phyloP scores from a whole-genome alignment of 2,797 vertebrate genomes.

The Acipenser transmontanus region DNA sequence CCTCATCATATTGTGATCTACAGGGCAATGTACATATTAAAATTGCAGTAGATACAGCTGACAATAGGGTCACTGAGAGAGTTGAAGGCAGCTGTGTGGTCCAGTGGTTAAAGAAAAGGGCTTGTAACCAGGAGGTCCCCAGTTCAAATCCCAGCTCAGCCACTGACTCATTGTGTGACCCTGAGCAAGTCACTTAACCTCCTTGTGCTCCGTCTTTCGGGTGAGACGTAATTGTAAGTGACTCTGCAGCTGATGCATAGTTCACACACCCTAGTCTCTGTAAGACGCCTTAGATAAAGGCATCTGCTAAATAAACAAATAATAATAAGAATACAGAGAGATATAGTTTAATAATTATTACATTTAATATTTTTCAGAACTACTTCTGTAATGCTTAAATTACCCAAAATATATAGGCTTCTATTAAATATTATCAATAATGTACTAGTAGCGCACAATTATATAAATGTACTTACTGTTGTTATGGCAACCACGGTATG shows the following conservation, averaged over 20 bases:
- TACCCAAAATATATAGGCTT: neutral
- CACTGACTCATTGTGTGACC: too few species aligned
- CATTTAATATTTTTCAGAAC: too few species aligned
- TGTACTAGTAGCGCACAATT: neutral
- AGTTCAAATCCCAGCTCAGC: too few species aligned
- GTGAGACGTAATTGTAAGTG: neutral
- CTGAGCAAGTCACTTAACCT: too few species aligned
- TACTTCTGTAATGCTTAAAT: neutral
- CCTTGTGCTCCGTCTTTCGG: too few species aligned
- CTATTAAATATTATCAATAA: neutral
- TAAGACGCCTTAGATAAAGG: too few species aligned
- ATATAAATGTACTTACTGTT: neutral
- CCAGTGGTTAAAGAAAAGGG: too few species aligned
- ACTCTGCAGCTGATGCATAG: neutral
- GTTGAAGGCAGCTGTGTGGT: too few species aligned
- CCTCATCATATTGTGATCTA: constrained; percentile 55
- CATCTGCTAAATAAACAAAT: too few species aligned
- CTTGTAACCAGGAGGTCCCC: neutral
- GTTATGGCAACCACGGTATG: neutral
- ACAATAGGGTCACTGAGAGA: constrained; percentile 85
- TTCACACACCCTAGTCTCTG: too few species aligned
- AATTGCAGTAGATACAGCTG: constrained; percentile 88
- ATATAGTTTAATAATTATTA: neutral
- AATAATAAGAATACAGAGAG: neutral
- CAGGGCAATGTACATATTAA: constrained; percentile 81